Conservation (phyloP, 2,113 vertebrate genomes). For the Rhombomys opimus region DNA sequence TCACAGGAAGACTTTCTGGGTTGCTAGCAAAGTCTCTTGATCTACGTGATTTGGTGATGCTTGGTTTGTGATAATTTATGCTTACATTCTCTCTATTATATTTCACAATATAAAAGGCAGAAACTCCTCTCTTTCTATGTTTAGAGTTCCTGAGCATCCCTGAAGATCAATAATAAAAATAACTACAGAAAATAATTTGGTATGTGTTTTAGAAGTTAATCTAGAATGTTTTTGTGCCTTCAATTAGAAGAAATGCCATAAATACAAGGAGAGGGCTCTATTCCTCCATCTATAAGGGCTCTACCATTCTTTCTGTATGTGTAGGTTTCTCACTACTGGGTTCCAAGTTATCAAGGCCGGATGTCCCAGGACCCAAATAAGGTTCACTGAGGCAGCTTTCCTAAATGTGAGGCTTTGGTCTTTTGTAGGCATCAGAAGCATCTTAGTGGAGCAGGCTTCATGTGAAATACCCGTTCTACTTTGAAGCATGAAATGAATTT, state of each 20-base stretch:
- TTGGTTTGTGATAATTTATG: slow-evolving; percentile 8
- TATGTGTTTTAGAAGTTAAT: slow-evolving; percentile 20
- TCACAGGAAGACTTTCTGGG: not conserved
- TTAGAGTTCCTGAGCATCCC: not conserved
- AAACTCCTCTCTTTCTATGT: not conserved
- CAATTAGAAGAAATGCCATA: not conserved
- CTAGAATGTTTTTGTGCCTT: not conserved
- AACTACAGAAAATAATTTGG: slow-evolving; percentile 17
- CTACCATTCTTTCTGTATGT: not conserved
- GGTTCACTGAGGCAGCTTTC: not conserved
- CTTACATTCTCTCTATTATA: slow-evolving; percentile 9
- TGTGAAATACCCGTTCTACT: slow-evolving; percentile 4
- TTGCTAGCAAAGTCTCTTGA: not conserved
- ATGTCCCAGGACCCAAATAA: not conserved
- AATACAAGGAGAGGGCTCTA: not conserved
- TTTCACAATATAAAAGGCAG: slow-evolving; percentile 33
- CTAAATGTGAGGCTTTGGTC: slow-evolving; percentile 32
- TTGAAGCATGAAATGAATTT: slow-evolving; percentile 39
- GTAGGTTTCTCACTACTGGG: not conserved
- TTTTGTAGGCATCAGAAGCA: slow-evolving; percentile 43
- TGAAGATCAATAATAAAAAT: slow-evolving; percentile 22
- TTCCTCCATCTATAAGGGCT: not conserved
- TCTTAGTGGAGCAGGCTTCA: not conserved
- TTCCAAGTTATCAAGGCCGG: not conserved
- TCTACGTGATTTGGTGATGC: not conserved